Evolutionary conservation across 2,113 vertebrate genomes (phyloP).

Genomic region (Gobio gobio): DNA sequence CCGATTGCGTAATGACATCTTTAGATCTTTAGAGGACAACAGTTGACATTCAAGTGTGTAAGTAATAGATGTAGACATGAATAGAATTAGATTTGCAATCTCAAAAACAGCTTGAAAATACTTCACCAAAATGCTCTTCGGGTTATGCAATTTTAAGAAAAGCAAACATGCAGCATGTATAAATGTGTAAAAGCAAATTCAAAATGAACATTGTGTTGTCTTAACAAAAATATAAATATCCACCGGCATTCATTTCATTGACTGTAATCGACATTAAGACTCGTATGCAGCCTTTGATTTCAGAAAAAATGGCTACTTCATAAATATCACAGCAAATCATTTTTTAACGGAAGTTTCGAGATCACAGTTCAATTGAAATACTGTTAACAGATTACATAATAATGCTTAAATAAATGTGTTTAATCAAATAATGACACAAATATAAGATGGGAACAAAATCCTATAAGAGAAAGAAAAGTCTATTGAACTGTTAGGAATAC

Average conservation of each 20-base stretch:
- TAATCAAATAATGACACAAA: not conserved
- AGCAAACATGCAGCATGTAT: not conserved
- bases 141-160: not conserved
- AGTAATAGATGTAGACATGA: not conserved
- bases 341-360: constrained; percentile 15
- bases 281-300: not conserved
- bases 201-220: not conserved
- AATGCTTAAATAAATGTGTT: not conserved
- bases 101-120: not conserved
- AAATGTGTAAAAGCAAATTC: not conserved
- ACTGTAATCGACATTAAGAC: not conserved
- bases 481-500: not conserved
- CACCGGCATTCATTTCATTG: not conserved
- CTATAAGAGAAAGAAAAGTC: not conserved
- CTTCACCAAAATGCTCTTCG: not conserved
- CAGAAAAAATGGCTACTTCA: constrained; percentile 7
- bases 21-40: not conserved
- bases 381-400: not conserved
- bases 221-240: not conserved
- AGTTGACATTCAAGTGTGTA: constrained; percentile 2
- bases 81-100: not conserved
- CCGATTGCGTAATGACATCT: not conserved
- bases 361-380: constrained; percentile 16
- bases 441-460: not conserved
- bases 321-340: constrained; percentile 7